Evolutionary conservation across 2,113 vertebrate species (phyloP).

Genomic region (Brevimyrus niger): DNA sequence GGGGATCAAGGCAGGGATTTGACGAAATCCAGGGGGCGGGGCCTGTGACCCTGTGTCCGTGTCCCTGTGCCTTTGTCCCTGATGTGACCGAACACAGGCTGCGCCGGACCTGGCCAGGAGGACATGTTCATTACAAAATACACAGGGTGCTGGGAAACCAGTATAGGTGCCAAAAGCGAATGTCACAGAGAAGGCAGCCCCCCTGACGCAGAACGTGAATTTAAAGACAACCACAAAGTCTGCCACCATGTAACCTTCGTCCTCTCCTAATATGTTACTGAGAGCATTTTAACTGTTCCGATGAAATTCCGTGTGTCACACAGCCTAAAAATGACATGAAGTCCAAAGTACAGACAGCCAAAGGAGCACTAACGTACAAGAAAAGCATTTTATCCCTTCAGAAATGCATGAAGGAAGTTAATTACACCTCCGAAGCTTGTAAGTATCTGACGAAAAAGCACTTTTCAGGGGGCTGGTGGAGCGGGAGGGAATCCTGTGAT

Average conservation of each 20-base stretch:
- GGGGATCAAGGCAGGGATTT: constrained; percentile 58
- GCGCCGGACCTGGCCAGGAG: not conserved
- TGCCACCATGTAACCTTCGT: not conserved
- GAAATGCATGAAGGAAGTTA: not conserved
- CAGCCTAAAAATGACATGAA: not conserved
- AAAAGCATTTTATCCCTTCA: not conserved
- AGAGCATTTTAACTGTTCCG: not conserved
- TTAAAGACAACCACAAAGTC: not conserved
- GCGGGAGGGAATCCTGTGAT: not conserved
- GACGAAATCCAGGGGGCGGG: constrained; percentile 48
- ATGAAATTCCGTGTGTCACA: not conserved
- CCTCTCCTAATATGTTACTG: not conserved
- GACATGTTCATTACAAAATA: not conserved
- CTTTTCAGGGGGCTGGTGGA: not conserved
- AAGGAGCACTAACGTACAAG: not conserved
- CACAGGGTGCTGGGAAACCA: constrained; percentile 4
- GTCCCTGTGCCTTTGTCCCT: constrained; percentile 15
- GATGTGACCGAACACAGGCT: not conserved
- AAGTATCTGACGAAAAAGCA: not conserved
- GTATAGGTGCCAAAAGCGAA: not conserved
- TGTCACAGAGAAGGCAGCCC: not conserved
- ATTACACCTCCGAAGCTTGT: not conserved
- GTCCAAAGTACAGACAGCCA: not conserved
- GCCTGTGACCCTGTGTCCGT: constrained; percentile 29
- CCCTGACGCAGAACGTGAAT: not conserved